Evolutionary conservation across 2,797 vertebrate species (phyloP).

Genomic region (Myoxocephalus aenaeus): DNA sequence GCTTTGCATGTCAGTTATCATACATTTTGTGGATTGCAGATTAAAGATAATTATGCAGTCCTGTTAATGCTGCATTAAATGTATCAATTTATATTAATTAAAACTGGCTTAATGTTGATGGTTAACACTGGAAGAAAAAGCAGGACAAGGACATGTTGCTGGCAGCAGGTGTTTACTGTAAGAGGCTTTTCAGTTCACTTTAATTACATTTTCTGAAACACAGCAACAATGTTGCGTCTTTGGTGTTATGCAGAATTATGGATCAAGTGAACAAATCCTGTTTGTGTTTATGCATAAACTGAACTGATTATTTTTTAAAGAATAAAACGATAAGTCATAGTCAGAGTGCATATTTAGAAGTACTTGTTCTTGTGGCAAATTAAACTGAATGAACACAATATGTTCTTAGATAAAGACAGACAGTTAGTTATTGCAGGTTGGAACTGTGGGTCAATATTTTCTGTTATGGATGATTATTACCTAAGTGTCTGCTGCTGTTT

Average conservation of each 20-base stretch:
- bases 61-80: conserved; percentile 53
- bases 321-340: conserved; percentile 4
- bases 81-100: conserved; percentile 38
- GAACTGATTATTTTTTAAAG: conserved; percentile 22
- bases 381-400: not conserved
- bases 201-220: conserved; percentile 61
- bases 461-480: conserved; percentile 45
- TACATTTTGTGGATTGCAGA: conserved; percentile 22
- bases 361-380: not conserved
- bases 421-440: conserved; percentile 7
- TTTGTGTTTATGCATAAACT: conserved; percentile 13
- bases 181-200: conserved; percentile 62
- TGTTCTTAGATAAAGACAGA: conserved; percentile 19
- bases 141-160: conserved; percentile 19
- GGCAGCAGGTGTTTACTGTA: conserved; percentile 47
- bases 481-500: conserved; percentile 28
- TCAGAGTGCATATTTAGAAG: conserved; percentile 1
- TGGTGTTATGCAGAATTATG: conserved; percentile 40
- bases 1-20: conserved; percentile 17
- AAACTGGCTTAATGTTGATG: conserved; percentile 40
- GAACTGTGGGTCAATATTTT: conserved; percentile 15
- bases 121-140: conserved; percentile 41
- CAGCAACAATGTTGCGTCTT: conserved; percentile 16
- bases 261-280: conserved; percentile 38
- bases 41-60: conserved; percentile 47